phyloP scores from a whole-genome alignment of 1,140 invertebrate genomes.

The Hyles vespertilio region DNA sequence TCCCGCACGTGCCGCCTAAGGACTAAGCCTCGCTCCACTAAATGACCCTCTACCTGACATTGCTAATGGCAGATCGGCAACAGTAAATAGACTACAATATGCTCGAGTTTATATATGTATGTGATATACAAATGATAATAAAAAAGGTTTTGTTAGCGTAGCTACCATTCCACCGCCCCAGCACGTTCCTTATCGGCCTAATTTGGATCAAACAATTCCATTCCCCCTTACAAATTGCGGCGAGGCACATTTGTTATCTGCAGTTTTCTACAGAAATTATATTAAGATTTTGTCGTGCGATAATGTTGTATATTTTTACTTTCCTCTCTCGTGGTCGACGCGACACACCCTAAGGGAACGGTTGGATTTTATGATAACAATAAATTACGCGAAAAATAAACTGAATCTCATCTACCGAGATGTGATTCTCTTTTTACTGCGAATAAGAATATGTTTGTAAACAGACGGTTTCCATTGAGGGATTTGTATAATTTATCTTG shows the following conservation, averaged over 20 bases:
- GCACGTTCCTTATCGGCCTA: constrained; percentile 56
- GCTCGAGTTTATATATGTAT: constrained; percentile 1
- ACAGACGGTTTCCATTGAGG: too few species aligned
- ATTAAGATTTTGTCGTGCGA: constrained; percentile 60
- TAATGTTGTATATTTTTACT: constrained; percentile 61
- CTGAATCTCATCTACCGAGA: constrained; percentile 38
- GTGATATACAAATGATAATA: constrained; percentile 29
- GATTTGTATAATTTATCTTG: too few species aligned
- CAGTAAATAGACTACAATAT: background rate
- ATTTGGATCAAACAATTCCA: constrained; percentile 60
- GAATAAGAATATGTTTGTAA: too few species aligned
- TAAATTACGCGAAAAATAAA: constrained; percentile 52
- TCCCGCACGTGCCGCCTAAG: constrained; percentile 24
- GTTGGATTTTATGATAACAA: constrained; percentile 49
- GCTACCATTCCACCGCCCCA: constrained; percentile 29
- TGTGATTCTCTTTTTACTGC: constrained; percentile 30
- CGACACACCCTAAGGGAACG: constrained; percentile 29
- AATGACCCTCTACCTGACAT: background rate
- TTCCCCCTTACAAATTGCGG: constrained; percentile 55
- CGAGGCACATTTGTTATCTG: constrained; percentile 59
- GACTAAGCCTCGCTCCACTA: background rate
- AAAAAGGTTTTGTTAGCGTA: constrained; percentile 39
- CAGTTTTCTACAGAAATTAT: constrained; percentile 63
- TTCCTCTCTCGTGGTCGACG: constrained; percentile 28
- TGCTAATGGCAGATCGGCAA: background rate